Percentiles rank a stretch among this genome's conserved stretches.
phyloP scores from a whole-genome alignment of 2,113 vertebrate genomes.

The Physeter macrocephalus region DNA sequence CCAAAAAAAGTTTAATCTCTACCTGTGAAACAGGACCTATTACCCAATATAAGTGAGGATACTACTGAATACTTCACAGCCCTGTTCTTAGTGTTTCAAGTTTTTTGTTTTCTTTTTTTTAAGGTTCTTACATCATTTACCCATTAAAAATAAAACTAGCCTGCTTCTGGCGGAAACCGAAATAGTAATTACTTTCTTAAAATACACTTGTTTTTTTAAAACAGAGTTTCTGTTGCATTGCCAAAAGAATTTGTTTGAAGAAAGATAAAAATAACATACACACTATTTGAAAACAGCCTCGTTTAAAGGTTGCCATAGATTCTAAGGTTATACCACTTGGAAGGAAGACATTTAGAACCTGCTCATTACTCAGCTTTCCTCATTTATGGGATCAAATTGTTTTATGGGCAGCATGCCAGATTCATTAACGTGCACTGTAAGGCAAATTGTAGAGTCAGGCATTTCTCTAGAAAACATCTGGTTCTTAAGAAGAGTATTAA shows the following conservation, averaged over 20 bases:
- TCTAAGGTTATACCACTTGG: conserved; percentile 18
- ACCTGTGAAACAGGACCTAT: background rate
- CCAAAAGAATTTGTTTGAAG: conserved; percentile 53
- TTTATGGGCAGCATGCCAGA: conserved; percentile 44
- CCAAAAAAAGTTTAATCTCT: background rate
- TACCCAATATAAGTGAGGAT: background rate
- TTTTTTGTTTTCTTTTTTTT: background rate
- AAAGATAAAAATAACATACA: conserved; percentile 53
- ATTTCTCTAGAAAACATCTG: conserved; percentile 52
- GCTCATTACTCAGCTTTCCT: conserved; percentile 52
- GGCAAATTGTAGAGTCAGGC: conserved; percentile 32
- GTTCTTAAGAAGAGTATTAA: conserved; percentile 48
- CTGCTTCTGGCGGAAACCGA: conserved; percentile 44
- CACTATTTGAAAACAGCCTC: conserved; percentile 61
- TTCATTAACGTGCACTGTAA: conserved; percentile 28
- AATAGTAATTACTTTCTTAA: conserved; percentile 68
- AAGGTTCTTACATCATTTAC: conserved; percentile 59
- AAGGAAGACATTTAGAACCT: conserved; percentile 56
- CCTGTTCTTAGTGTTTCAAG: background rate
- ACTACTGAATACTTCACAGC: background rate
- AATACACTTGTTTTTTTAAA: conserved; percentile 30
- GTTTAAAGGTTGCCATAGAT: conserved; percentile 9
- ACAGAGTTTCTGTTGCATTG: conserved; percentile 41
- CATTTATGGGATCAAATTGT: conserved; percentile 54
- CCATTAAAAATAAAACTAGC: conserved; percentile 65